Base-by-base conservation (phyloP, 2,888 invertebrate species). In the Hypselothyrea guttata region DNA sequence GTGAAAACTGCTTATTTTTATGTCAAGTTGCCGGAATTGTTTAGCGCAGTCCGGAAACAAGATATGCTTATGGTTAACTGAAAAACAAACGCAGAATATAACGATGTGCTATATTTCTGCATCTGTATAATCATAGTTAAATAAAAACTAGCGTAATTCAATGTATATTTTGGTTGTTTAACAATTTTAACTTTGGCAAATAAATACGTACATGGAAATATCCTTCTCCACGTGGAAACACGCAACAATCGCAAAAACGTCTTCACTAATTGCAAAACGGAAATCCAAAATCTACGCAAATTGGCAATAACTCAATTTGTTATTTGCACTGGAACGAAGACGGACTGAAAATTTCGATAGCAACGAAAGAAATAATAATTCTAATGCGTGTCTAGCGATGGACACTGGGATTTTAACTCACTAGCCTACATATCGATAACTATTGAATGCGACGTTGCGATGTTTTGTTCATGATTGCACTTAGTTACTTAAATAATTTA, bases 311-410 rank as follows among this genome's bases (percentile, higher is more conserved):
- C 75, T 69, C 44, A 4, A 78, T 79, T 77, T 83, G 31, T 46
- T 54, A 55, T 51, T 40, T 69, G 72, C 68, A 69, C 62, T 48
- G 51, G 60, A 56, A 65, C 47, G 49, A 71, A 59, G 56, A 46
- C 47, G 45, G 52, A 75, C 75, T 58, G 59, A 69, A 55, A 77
- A 79, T 77, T 83, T 83, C 61, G 79, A 71, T 49, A 68, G 58
- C 72, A 75, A 81, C 65, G 53, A 71, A 28, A 53, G 40, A 35
- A 40, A 37, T 15, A 15, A 44, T 27, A 15, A 41, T 33, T 42
- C 30, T 30, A 38, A 38, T 38, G 34, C 41, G 33, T 30, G 45
- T 27, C 34, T 22, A 35, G 58, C 12, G 58, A 47, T 46, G 58
- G 11, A 31, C 28, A 18, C 28, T 35, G 41, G 2, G 5, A 22